Evolutionary conservation across 2,797 vertebrate species (phyloP).

Genomic region (Xiphorhynchus erythropygius): DNA sequence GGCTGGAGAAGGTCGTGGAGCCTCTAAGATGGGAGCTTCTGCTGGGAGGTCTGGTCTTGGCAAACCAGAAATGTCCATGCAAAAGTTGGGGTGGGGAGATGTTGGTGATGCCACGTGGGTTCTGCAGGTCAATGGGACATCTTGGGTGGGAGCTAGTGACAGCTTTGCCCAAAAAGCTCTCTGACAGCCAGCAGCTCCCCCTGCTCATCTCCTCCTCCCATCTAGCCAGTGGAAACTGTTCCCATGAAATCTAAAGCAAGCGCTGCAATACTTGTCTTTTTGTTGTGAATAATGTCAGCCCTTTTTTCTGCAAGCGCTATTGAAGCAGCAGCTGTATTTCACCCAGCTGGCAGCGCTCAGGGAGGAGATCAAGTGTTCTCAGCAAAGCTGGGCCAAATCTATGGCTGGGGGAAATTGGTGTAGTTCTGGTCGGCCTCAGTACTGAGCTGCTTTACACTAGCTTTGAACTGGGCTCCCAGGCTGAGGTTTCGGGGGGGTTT

Average conservation of each 20-base stretch:
- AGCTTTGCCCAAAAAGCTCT: not conserved
- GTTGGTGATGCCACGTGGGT: accelerated
- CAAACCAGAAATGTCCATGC: not conserved
- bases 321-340: constrained; percentile 53
- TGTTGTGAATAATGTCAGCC: not conserved
- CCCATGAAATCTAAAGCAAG: not conserved
- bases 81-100: not conserved
- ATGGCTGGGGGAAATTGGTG: not conserved
- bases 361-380: constrained; percentile 18
- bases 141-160: not conserved
- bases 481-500: not conserved
- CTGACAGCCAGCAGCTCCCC: not conserved
- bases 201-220: not conserved
- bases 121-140: not conserved
- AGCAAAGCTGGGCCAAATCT: constrained; percentile 3
- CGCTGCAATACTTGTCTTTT: not conserved
- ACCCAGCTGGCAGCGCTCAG: not conserved
- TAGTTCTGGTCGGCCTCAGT: not conserved
- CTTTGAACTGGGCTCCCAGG: not conserved
- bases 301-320: not conserved
- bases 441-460: not conserved
- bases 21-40: not conserved
- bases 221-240: not conserved
- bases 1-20: not conserved
- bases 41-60: not conserved